Evolutionary conservation across 2,797 vertebrate species (phyloP).

Genomic region (Lagocephalus sceleratus): DNA sequence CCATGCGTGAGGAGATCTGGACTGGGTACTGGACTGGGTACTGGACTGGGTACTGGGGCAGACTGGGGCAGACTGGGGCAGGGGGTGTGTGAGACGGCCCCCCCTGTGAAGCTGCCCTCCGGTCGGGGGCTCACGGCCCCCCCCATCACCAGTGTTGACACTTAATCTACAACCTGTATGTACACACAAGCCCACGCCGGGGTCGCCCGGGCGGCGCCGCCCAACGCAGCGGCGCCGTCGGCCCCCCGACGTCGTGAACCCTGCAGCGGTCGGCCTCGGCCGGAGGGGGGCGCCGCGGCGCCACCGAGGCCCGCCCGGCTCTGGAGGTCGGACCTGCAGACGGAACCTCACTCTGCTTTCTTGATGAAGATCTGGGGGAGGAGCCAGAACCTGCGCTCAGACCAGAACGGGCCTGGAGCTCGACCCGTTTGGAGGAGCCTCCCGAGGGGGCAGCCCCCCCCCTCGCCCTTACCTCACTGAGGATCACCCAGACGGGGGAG

Average conservation of each 20-base stretch:
- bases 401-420: neutral
- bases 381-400: neutral
- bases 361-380: conserved; percentile 80
- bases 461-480: conserved; percentile 93
- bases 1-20: too few relatives aligned
- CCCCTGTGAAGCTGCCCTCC: conserved; percentile 60
- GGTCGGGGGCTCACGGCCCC: conserved; percentile 34
- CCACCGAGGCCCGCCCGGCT: conserved; percentile 22
- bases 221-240: neutral
- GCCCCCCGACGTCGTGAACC: conserved; percentile 26
- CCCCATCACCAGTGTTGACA: conserved; percentile 68
- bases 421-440: neutral
- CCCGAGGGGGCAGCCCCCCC: too few relatives aligned
- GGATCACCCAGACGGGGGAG: conserved; percentile 96
- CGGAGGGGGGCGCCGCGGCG: conserved; percentile 56
- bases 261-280: conserved; percentile 46
- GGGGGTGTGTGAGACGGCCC: neutral
- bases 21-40: too few relatives aligned
- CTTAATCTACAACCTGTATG: conserved; percentile 50
- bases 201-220: neutral
- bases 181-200: conserved; percentile 69
- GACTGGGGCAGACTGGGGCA: conserved; percentile 33
- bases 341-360: conserved; percentile 74
- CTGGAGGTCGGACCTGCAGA: conserved; percentile 20
- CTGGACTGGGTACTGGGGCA: too few relatives aligned